Conservation (phyloP, 2,113 vertebrate species). For the Sylvietta virens region DNA sequence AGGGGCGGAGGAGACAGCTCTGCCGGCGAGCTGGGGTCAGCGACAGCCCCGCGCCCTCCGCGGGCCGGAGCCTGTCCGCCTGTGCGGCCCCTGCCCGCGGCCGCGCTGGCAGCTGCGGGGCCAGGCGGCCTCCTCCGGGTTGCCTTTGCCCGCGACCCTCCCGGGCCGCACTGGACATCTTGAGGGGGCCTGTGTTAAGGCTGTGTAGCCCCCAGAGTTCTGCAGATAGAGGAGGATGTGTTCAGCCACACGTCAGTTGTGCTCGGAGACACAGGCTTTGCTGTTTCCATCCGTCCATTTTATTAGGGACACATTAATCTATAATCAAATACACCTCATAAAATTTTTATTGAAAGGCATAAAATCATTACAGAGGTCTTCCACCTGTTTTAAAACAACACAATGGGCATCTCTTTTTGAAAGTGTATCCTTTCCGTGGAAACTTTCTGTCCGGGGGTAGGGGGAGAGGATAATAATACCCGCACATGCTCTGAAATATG, state of each 20-base stretch:
- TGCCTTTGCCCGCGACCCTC: neutral
- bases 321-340: constrained; percentile 99
- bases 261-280: constrained; percentile 59
- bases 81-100: neutral
- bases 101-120: neutral
- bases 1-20: neutral
- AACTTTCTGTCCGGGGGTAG: constrained; percentile 13
- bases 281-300: constrained; percentile 81
- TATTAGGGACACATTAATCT: constrained; percentile 94
- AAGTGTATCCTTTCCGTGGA: constrained; percentile 2
- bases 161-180: neutral
- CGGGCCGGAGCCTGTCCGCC: neutral
- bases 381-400: constrained; percentile 84
- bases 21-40: neutral
- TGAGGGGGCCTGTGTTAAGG: neutral
- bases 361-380: constrained; percentile 92
- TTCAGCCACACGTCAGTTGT: constrained; percentile 22
- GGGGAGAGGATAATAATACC: neutral
- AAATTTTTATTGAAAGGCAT: constrained; percentile 98
- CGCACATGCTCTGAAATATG: constrained; percentile 54
- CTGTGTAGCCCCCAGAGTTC: neutral
- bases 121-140: neutral
- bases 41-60: neutral
- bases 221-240: neutral
- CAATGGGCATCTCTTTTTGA: constrained; percentile 44